These are phyloP conservation scores for Prunella strophiata DNA, from an alignment of 2,797 vertebrate species.

Conservation along the genomic window DNA sequence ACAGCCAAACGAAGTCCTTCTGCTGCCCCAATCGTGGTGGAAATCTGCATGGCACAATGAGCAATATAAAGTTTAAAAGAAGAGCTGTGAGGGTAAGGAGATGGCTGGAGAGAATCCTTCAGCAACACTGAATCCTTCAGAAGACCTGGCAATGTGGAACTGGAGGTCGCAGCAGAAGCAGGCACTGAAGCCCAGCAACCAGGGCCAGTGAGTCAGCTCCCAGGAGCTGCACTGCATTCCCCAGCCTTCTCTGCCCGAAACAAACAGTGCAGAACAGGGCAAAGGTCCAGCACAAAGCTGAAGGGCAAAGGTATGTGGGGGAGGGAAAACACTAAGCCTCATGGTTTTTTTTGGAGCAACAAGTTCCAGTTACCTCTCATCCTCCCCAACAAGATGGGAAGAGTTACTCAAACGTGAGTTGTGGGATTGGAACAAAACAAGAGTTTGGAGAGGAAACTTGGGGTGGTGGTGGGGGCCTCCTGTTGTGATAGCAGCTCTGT, in stretches of 20 bases:
- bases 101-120: background rate
- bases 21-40: background rate
- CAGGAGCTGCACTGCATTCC: background rate
- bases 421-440: background rate
- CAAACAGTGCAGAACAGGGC: constrained; percentile 61
- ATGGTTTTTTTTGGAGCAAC: background rate
- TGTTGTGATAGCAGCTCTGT: constrained; percentile 51
- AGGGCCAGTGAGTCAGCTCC: constrained; percentile 48
- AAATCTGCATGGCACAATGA: background rate
- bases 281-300: constrained; percentile 65
- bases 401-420: background rate
- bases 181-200: background rate
- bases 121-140: background rate
- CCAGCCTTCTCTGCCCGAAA: constrained; percentile 36
- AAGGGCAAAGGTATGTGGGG: constrained; percentile 48
- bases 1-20: background rate
- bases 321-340: constrained; percentile 6
- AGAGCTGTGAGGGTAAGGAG: background rate
- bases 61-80: background rate
- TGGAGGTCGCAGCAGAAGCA: background rate
- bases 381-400: background rate
- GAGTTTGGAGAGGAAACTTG: constrained; percentile 10
- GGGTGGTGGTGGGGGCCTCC: background rate
- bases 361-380: background rate
- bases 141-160: background rate